Base-by-base conservation (phyloP, 2,888 invertebrate species). In the Orthosia gracilis region DNA sequence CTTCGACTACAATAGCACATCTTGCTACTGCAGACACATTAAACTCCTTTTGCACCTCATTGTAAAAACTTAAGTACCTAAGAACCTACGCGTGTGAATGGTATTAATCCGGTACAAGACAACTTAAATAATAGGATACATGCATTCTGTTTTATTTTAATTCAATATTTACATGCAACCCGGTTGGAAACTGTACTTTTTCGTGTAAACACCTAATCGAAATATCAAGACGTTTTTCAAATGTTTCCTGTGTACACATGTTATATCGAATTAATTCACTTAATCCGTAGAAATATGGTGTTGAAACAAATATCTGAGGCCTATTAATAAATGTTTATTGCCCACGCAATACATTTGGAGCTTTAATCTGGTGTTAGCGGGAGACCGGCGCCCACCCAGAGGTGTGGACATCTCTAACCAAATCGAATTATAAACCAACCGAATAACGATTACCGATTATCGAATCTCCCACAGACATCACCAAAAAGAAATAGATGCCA, bases 381-480 rank as follows among this genome's bases (percentile, higher is more conserved):
- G 95, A 91, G 94, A 89, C 91, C 94, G 90, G 89, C 90, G 94
- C 92, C 95, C 96, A 96, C 96, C 96, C 96, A 95, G 92, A 95
- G 95, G 94, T 94, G 94, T 94, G 92, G 94, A 95, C 95, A 93
- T 92, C 88, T 93, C 89, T 84, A 89, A 94, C 93, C 90, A 95
- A 94, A 95, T 94, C 94, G 92, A 95, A 95, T 94, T 94, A 94
- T 92, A 92, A 88, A 87, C 87, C 77, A 84, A 91, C 92, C 87
- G 86, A 85, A 82, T 83, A 79, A 73, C 66, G 69, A 68, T 77
- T 88, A 78, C 84, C 62, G 69, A 76, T 75, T 73, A 73, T 49
- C 59, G 52, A 73, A 59, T 69, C 75, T 57, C 58, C 2, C 13
- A 68, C n/a, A 58, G 61, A 61, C 80, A 82, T 82, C 88, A 89